Conservation (phyloP, 2,113 vertebrate genomes). For the Orientallactaga bullata region DNA sequence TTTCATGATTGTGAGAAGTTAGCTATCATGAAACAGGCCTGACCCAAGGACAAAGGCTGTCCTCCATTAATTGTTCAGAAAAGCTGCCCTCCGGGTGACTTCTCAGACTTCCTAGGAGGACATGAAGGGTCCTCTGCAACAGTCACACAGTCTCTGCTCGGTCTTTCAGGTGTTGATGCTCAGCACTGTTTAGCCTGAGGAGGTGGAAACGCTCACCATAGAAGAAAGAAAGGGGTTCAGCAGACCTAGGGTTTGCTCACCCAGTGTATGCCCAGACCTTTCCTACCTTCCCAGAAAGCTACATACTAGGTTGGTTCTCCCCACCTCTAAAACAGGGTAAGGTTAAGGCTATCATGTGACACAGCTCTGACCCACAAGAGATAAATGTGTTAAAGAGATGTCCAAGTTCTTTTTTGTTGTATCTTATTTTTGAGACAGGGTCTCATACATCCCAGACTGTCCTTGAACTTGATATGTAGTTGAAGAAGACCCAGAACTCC, state of each 20-base stretch:
- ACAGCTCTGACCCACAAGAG: neutral
- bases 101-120: neutral
- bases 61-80: neutral
- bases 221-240: too few species aligned
- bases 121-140: neutral
- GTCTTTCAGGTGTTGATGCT: too few species aligned
- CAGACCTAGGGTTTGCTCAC: neutral
- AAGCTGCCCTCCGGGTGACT: neutral
- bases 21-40: neutral
- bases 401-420: neutral
- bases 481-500: neutral
- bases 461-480: neutral
- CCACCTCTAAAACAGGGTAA: neutral
- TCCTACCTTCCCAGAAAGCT: neutral
- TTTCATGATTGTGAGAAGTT: neutral
- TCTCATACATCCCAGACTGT: neutral
- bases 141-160: neutral
- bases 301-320: too few species aligned
- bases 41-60: neutral
- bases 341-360: neutral
- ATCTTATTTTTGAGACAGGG: neutral
- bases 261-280: neutral
- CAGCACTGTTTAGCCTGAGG: neutral
- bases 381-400: neutral
- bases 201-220: neutral